Evolutionary conservation across 2,113 vertebrate species (phyloP).

Genomic region (Panthera uncia): DNA sequence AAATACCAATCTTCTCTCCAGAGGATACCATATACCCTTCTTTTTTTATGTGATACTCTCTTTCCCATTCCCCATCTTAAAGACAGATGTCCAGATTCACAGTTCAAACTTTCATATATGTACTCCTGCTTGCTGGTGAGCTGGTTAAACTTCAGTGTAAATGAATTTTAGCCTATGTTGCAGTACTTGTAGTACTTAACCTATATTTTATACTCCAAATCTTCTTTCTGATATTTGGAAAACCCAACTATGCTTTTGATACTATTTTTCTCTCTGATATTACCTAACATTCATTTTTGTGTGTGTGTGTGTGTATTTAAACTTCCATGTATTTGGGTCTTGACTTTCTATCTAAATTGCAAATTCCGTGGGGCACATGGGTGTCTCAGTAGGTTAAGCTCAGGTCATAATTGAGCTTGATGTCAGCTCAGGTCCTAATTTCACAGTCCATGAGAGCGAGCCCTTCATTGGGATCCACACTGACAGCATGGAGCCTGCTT

Average conservation of each 20-base stretch:
- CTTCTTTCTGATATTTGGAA: constrained; percentile 1
- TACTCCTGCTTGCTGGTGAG: not conserved
- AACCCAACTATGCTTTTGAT: not conserved
- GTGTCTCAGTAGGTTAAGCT: too few species aligned
- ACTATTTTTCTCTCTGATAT: not conserved
- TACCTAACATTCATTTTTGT: not conserved
- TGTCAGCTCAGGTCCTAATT: too few species aligned
- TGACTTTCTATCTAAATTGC: not conserved
- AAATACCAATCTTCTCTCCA: not conserved
- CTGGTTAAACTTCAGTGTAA: not conserved
- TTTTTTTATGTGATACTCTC: not conserved
- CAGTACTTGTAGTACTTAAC: not conserved
- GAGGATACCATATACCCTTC: not conserved
- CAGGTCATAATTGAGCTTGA: too few species aligned
- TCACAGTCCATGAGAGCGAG: too few species aligned
- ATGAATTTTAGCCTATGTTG: not conserved
- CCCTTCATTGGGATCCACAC: too few species aligned
- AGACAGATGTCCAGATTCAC: not conserved
- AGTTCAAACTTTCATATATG: not conserved
- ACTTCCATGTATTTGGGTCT: not conserved
- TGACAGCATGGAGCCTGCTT: too few species aligned
- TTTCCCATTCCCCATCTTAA: not conserved
- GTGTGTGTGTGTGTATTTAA: not conserved
- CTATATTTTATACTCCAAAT: not conserved
- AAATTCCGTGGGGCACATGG: not conserved